Conservation (phyloP, 64 coral and sea anemone species). For the Acropora yongei region DNA sequence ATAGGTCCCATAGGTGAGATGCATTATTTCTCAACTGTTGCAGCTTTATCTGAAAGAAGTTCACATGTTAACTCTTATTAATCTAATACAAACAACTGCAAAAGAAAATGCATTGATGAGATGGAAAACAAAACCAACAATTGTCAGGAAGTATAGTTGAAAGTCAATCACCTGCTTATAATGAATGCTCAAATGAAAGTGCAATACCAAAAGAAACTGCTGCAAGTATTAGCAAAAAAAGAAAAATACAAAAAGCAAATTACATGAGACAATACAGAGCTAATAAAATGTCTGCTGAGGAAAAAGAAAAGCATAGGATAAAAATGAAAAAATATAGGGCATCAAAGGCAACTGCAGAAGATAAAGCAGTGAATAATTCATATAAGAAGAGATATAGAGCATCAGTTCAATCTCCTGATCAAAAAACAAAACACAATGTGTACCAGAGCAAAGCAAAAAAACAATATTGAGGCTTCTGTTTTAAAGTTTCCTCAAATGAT, state of each 20-base stretch:
- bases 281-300: too few relatives aligned
- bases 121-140: slow-evolving; percentile 48
- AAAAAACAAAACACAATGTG: slow-evolving; percentile 49
- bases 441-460: slow-evolving; percentile 28
- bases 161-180: slow-evolving; percentile 32
- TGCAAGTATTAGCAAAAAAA: slow-evolving; percentile 37
- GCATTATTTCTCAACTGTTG: slow-evolving; percentile 54
- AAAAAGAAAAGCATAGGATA: too few relatives aligned
- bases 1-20: slow-evolving; percentile 38
- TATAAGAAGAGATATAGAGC: slow-evolving; percentile 10
- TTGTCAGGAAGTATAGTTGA: slow-evolving; percentile 43
- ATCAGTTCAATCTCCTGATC: slow-evolving; percentile 36
- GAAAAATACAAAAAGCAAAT: slow-evolving; percentile 26
- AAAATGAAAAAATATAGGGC: too few relatives aligned
- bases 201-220: slow-evolving; percentile 30
- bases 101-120: slow-evolving; percentile 53
- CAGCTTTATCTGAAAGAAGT: slow-evolving; percentile 63
- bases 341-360: slow-evolving; percentile 24
- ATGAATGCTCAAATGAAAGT: slow-evolving; percentile 1
- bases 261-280: too few relatives aligned
- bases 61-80: slow-evolving; percentile 31
- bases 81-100: slow-evolving; percentile 36
- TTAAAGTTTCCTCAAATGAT: slow-evolving; percentile 45
- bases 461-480: slow-evolving; percentile 33
- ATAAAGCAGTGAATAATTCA: slow-evolving; percentile 30